Conservation (phyloP, 2,113 vertebrate genomes). For the Sigmodon hispidus region DNA sequence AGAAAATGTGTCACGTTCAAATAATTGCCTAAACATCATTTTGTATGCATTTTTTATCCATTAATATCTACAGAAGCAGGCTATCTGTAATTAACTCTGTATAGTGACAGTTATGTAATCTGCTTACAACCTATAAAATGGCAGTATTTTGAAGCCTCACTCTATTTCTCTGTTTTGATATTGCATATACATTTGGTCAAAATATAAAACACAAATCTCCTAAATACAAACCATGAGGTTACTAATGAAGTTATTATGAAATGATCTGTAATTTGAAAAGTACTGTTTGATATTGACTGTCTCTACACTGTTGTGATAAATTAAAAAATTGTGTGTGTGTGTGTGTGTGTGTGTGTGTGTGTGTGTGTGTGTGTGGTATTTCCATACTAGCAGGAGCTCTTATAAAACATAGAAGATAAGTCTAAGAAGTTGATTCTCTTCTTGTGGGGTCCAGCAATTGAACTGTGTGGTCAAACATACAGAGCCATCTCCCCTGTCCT, state of each 20-base stretch:
- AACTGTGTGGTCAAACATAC: background rate
- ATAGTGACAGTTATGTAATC: background rate
- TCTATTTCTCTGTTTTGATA: background rate
- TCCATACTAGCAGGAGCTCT: background rate
- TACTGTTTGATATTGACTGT: background rate
- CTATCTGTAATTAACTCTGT: background rate
- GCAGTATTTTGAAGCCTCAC: background rate
- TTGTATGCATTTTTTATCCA: background rate
- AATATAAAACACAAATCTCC: background rate
- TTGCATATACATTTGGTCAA: slow-evolving; percentile 7
- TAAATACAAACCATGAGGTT: background rate
- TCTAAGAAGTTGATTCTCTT: background rate
- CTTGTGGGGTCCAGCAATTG: too few species aligned
- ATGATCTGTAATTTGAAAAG: slow-evolving; percentile 1
- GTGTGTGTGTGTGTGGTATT: too few species aligned
- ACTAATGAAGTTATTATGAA: background rate
- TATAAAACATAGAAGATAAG: background rate
- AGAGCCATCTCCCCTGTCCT: too few species aligned
- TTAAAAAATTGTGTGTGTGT: background rate
- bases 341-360: background rate
- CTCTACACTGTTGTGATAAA: background rate
- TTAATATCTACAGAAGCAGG: background rate
- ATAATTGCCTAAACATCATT: slow-evolving; percentile 33
- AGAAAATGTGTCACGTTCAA: background rate
- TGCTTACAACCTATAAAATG: background rate